Percentiles rank a stretch among this genome's conserved stretches.
Evolutionary conservation across 1,140 invertebrate genomes (phyloP).

Genomic region (Araneus ventricosus): DNA sequence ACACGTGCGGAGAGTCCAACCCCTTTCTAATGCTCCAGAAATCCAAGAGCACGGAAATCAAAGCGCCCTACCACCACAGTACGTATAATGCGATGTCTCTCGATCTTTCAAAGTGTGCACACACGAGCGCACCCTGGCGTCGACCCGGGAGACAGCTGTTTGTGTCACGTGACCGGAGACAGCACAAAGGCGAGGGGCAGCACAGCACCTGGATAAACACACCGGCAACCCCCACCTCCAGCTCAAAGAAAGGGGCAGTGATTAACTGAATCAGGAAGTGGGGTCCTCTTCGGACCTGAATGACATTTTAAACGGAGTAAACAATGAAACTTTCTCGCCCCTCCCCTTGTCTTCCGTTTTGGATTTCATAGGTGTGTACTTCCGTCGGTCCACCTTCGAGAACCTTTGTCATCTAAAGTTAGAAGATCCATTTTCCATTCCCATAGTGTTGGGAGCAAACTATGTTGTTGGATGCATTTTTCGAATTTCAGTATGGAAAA

Average conservation of each 20-base stretch:
- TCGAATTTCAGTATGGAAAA: too few relatives aligned
- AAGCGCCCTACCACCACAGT: too few relatives aligned
- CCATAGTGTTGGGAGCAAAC: too few relatives aligned
- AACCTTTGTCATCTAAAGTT: not conserved
- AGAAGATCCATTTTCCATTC: not conserved
- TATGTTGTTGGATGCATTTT: too few relatives aligned
- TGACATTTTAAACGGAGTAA: slow-evolving; percentile 30
- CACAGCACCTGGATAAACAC: slow-evolving; percentile 31
- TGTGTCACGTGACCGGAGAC: slow-evolving; percentile 20
- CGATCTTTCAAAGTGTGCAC: not conserved
- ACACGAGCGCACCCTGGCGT: slow-evolving; percentile 33
- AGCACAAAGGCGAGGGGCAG: slow-evolving; percentile 2
- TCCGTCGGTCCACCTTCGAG: not conserved
- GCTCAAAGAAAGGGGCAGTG: slow-evolving; percentile 9
- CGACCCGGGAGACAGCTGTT: slow-evolving; percentile 24
- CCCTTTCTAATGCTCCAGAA: too few relatives aligned
- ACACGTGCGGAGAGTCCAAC: too few relatives aligned
- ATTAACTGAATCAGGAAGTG: slow-evolving; percentile 49
- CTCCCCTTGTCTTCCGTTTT: not conserved
- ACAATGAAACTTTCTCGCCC: not conserved
- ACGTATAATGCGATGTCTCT: too few relatives aligned
- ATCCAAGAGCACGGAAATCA: too few relatives aligned
- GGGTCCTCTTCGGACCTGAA: not conserved
- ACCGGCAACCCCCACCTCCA: not conserved
- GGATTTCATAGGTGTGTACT: not conserved